These are phyloP conservation scores for Rhadina sibilatrix DNA, from an alignment of 2,113 vertebrate species.

Conservation along the genomic window DNA sequence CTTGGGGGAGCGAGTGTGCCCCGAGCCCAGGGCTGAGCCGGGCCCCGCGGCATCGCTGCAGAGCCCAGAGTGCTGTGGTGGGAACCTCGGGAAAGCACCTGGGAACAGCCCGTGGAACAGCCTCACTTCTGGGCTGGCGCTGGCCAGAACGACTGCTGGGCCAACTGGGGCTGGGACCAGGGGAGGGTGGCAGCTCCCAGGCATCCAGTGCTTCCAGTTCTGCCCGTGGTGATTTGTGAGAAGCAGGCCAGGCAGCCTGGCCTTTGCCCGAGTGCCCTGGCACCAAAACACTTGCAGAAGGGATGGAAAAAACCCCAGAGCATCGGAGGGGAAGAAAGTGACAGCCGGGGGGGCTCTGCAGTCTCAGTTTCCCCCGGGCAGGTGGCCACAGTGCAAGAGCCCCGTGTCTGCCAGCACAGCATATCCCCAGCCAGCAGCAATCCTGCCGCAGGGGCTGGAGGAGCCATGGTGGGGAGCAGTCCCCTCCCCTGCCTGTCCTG, in stretches of 20 bases:
- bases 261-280: not conserved
- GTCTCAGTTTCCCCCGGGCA: not conserved
- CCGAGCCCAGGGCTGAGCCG: fast-evolving
- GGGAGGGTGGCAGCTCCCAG: not conserved
- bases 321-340: fast-evolving
- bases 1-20: fast-evolving
- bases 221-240: fast-evolving
- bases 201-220: not conserved
- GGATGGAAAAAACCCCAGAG: not conserved
- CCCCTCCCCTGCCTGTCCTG: not conserved
- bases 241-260: not conserved
- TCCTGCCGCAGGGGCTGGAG: not conserved
- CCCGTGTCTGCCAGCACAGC: not conserved
- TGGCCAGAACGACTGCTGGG: not conserved
- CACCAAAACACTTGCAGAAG: not conserved
- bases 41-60: fast-evolving
- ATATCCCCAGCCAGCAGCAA: fast-evolving
- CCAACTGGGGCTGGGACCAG: not conserved
- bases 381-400: not conserved
- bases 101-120: fast-evolving
- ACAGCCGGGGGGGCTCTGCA: not conserved
- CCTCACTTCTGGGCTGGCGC: not conserved
- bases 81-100: not conserved
- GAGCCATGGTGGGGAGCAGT: fast-evolving
- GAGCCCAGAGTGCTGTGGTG: not conserved